Evolutionary conservation across 2,888 invertebrate species (phyloP).

Genomic region (Bombyx huttoni): DNA sequence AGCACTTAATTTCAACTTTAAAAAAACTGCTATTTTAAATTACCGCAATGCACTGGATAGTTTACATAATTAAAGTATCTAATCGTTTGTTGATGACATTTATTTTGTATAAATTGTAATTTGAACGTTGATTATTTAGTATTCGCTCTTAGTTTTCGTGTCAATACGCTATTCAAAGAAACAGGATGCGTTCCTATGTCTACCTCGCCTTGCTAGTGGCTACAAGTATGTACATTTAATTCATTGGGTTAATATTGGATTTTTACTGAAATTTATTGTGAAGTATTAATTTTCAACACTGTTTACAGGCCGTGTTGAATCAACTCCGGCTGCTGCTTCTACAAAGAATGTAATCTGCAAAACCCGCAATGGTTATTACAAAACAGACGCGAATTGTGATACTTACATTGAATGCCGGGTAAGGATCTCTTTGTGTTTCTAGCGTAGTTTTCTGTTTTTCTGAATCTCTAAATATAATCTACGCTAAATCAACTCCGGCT

Average conservation of each 20-base stretch:
- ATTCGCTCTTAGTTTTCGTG: conserved; percentile 7
- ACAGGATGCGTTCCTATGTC: conserved; percentile 20
- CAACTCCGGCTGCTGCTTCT: neutral
- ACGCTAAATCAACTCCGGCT: neutral
- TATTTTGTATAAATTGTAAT: conserved; percentile 19
- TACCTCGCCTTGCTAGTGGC: conserved; percentile 13
- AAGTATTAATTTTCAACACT: too few species aligned
- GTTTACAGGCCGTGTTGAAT: conserved; percentile 4
- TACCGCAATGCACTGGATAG: neutral
- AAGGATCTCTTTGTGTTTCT: conserved; percentile 15
- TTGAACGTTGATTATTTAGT: conserved; percentile 4
- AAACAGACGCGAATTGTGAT: conserved; percentile 77
- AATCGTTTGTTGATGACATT: conserved; percentile 14
- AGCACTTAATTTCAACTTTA: neutral
- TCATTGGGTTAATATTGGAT: neutral
- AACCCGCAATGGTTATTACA: conserved; percentile 72
- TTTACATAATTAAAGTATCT: conserved; percentile 4
- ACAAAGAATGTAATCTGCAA: conserved; percentile 25
- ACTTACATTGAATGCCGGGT: conserved; percentile 76
- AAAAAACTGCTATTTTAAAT: neutral
- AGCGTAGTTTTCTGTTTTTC: neutral
- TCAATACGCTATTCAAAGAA: conserved; percentile 2
- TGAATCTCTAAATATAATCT: too few species aligned
- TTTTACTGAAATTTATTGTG: too few species aligned
- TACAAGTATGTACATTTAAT: conserved; percentile 19